These are phyloP conservation scores for Latrodectus elegans DNA, from an alignment of 2,888 invertebrate species.

Conservation along the genomic window DNA sequence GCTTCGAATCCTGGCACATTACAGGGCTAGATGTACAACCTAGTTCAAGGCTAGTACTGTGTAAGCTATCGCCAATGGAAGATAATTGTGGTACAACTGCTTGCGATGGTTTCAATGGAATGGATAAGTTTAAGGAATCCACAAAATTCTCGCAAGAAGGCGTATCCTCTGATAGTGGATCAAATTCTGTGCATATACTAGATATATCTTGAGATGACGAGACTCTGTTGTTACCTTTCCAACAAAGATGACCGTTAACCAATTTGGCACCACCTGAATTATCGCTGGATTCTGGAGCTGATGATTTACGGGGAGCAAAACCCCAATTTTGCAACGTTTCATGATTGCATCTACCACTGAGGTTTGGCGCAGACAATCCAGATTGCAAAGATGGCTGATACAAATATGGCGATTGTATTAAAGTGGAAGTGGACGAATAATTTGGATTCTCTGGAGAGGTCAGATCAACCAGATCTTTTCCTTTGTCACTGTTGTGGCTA, in stretches of 20 bases:
- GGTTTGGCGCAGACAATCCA: constrained; percentile 55
- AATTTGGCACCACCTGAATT: constrained; percentile 40
- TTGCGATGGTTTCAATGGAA: constrained; percentile 63
- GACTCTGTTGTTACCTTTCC: constrained; percentile 47
- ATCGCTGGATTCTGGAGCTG: not conserved
- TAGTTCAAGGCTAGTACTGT: constrained; percentile 58
- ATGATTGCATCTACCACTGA: constrained; percentile 26
- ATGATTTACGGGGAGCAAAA: constrained; percentile 27
- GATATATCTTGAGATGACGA: constrained; percentile 38
- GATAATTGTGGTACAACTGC: constrained; percentile 58
- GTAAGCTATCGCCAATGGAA: constrained; percentile 66
- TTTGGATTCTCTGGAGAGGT: constrained; percentile 23
- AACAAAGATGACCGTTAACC: constrained; percentile 64
- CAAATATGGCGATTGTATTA: constrained; percentile 40
- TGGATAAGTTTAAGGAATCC: constrained; percentile 63
- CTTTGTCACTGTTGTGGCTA: constrained; percentile 18
- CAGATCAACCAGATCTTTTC: constrained; percentile 48
- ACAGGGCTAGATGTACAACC: constrained; percentile 31
- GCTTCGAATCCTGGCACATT: constrained; percentile 7
- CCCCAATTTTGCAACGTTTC: constrained; percentile 53
- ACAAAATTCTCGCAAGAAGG: constrained; percentile 62
- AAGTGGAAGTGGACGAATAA: constrained; percentile 53
- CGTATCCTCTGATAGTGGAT: constrained; percentile 52
- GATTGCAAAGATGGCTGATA: constrained; percentile 49
- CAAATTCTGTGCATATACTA: constrained; percentile 66